Conservation (phyloP, 2,888 invertebrate species). For the Tenodera sinensis region DNA sequence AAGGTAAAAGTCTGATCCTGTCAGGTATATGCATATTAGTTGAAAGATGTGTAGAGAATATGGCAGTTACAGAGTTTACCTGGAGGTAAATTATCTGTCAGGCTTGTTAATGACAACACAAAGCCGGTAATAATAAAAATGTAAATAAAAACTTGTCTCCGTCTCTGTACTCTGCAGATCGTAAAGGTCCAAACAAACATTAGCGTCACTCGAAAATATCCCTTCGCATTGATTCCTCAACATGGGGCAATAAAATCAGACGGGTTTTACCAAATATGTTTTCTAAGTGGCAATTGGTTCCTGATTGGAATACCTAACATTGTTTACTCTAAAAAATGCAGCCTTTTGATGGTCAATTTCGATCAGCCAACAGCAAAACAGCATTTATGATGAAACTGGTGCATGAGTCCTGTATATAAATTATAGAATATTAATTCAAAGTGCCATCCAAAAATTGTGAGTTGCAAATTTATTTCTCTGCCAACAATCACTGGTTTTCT, state of each 20-base stretch:
- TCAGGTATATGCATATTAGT: not conserved
- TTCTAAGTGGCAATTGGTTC: too few relatives aligned
- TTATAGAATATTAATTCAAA: too few relatives aligned
- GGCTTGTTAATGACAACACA: not conserved
- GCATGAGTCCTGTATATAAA: too few relatives aligned
- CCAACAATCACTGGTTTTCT: too few relatives aligned
- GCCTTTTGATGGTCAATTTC: too few relatives aligned
- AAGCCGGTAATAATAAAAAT: not conserved
- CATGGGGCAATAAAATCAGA: not conserved
- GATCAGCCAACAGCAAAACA: too few relatives aligned
- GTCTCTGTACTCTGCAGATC: not conserved
- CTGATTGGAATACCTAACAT: too few relatives aligned
- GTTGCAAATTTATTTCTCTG: too few relatives aligned
- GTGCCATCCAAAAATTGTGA: too few relatives aligned
- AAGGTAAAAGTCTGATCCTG: not conserved
- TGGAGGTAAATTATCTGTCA: not conserved
- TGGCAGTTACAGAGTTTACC: not conserved
- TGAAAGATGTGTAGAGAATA: not conserved
- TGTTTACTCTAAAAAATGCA: too few relatives aligned
- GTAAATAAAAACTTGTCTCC: not conserved
- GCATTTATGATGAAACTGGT: too few relatives aligned
- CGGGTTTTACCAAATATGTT: not conserved
- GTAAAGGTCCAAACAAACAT: not conserved
- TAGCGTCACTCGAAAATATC: not conserved
- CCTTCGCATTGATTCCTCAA: not conserved